Evolutionary conservation across 2,797 vertebrate species (phyloP).

Genomic region (Melopsittacus undulatus): DNA sequence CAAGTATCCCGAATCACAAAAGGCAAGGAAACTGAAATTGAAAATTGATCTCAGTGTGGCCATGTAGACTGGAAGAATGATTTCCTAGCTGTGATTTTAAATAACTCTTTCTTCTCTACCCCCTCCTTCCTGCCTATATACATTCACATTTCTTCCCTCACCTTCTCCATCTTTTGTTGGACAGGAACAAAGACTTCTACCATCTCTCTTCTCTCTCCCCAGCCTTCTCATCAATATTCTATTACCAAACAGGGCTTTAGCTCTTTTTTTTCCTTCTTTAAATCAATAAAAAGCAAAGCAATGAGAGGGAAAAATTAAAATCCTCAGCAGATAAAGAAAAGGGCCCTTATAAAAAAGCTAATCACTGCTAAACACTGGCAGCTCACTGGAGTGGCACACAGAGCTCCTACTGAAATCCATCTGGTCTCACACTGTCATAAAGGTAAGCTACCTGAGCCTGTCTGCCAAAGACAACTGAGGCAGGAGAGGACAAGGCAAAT

Average conservation of each 20-base stretch:
- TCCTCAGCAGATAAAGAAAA: constrained; percentile 11
- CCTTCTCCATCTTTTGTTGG: constrained; percentile 49
- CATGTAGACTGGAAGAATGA: constrained; percentile 7
- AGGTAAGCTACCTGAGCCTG: background rate
- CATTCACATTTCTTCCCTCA: constrained; percentile 18
- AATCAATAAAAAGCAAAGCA: constrained; percentile 54
- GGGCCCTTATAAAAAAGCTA: constrained; percentile 7
- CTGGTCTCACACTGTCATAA: background rate
- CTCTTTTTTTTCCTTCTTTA: background rate
- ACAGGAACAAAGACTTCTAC: constrained; percentile 60
- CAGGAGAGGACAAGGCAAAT: background rate
- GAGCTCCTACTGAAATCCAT: background rate
- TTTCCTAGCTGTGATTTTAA: constrained; percentile 61
- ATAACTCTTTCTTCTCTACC: constrained; percentile 22
- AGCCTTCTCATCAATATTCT: constrained; percentile 65
- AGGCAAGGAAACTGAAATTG: constrained; percentile 62
- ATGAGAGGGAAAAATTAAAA: constrained; percentile 41
- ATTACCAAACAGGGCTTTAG: constrained; percentile 36
- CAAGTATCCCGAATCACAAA: constrained; percentile 47
- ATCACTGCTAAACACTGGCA: background rate
- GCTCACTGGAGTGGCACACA: background rate
- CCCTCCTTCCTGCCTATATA: background rate
- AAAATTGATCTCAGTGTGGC: constrained; percentile 66
- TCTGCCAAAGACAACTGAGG: background rate
- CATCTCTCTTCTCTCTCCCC: background rate